Conservation (phyloP, 2,797 vertebrate genomes). For the Chelidonichthys spinosus region DNA sequence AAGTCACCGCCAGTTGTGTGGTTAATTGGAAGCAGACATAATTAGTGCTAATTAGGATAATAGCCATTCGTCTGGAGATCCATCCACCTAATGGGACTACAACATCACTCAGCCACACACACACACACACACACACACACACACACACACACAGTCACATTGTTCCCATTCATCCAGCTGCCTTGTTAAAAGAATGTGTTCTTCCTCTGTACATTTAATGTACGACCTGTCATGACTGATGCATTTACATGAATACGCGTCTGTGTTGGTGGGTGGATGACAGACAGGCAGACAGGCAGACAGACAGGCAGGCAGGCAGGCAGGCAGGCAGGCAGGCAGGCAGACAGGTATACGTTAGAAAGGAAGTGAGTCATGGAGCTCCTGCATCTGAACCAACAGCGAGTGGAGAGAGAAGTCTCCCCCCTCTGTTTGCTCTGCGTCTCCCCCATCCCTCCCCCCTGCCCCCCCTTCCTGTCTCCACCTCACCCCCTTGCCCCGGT, state of each 20-base stretch:
- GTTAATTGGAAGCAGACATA: conserved; percentile 76
- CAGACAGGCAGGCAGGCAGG: conserved; percentile 7
- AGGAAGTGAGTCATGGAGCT: conserved; percentile 50
- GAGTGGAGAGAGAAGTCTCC: conserved; percentile 20
- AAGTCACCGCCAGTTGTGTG: conserved; percentile 69
- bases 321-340: conserved; percentile 1
- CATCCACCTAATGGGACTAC: conserved; percentile 75
- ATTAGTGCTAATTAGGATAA: conserved; percentile 82
- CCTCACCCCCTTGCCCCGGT: conserved; percentile 52
- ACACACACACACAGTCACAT: conserved; percentile 21
- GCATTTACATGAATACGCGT: not conserved
- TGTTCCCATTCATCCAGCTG: conserved; percentile 42
- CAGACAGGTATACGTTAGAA: not conserved
- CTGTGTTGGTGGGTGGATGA: not conserved
- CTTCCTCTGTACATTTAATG: conserved; percentile 28
- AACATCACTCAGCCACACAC: conserved; percentile 45
- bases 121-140: conserved; percentile 22
- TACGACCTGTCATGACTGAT: conserved; percentile 5
- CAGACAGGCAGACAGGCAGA: conserved; percentile 11
- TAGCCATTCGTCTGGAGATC: conserved; percentile 78
- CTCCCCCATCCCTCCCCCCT: conserved; percentile 38
- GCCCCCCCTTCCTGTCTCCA: conserved; percentile 56
- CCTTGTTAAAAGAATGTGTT: conserved; percentile 33
- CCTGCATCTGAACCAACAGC: conserved; percentile 53
- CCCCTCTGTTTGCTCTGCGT: conserved; percentile 62